A percentile compares a stretch with the other conserved stretches of the same genome.
phyloP scores from a whole-genome alignment of 1,140 invertebrate species.

The Akabosia matsudoensis region DNA sequence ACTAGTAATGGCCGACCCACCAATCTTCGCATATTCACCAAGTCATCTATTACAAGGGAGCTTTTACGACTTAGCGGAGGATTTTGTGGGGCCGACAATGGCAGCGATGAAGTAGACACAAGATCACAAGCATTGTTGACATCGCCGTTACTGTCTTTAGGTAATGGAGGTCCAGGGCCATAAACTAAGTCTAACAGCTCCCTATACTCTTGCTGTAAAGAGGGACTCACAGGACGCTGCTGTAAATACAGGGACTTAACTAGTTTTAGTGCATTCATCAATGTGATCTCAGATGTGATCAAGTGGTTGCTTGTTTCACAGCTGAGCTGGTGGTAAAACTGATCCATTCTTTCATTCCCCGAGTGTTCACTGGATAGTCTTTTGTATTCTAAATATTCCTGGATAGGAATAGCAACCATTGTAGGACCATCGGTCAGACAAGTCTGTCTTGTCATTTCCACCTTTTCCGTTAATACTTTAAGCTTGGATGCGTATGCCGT shows the following conservation, averaged over 20 bases:
- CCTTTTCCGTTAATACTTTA: background rate
- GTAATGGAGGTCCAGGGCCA: background rate
- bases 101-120: background rate
- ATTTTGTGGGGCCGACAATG: background rate
- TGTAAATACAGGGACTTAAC: background rate
- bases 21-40: background rate
- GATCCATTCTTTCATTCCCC: background rate
- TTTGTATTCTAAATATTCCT: background rate
- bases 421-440: background rate
- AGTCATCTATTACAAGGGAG: background rate
- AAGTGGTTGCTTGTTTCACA: background rate
- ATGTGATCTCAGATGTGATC: background rate
- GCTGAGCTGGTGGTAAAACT: background rate
- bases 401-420: background rate
- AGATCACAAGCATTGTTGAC: background rate
- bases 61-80: background rate
- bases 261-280: background rate
- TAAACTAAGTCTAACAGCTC: background rate
- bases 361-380: background rate
- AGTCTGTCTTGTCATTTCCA: background rate
- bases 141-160: background rate
- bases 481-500: background rate
- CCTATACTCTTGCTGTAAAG: background rate
- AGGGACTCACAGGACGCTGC: background rate
- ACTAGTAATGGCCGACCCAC: background rate